Base-by-base conservation (phyloP, 2,888 invertebrate genomes). In the Diarsia rubi region DNA sequence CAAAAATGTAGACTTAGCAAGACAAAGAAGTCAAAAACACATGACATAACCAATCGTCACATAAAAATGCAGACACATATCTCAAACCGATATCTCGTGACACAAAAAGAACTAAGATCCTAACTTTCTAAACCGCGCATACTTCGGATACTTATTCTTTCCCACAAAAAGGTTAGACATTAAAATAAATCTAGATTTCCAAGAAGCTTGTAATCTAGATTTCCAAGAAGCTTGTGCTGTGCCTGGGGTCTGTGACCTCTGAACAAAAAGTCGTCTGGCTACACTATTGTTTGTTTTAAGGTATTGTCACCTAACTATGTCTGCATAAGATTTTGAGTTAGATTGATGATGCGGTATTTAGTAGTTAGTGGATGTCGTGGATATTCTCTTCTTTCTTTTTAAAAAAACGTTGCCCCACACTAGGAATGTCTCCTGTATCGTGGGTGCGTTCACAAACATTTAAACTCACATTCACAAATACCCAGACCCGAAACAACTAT, bases 111-210 rank as follows among this genome's bases (percentile, higher is more conserved):
- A 24, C 42, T n/a, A 60, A 62, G n/a, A 57, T 59, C 52, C 19
- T 73, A 78, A 74, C 86, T 84, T 82, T 86, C 87, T 77, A 84
- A 69, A 70, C 72, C 27, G 37, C 74, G 59, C 75, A 86, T 86
- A 66, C 63, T 64, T 69, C 37, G 78, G 65, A 84, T 81, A 31
- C 19, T 31, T 59, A 27, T 31, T 57, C 59, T 31, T 31, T 78
- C 73, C 62, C 68, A 77, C 60, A 77, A 70, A 82, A 74, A 75
- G 65, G 16, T 49, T 19, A 71, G 69, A 63, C 78, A 72, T 85
- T 75, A 69, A 65, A 86, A 78, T 80, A 85, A 78, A 78, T 84
- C 87, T 86, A 87, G 82, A 75, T 76, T 86, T 86, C 86, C 84
- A 2, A 78, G 86, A 86, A 86, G 47, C 59, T 44, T 21, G 57